Evolutionary conservation across 30 jellyfish, hydroid and myxozoan species (phyloP), one percentile per base, ranked within the genome.

Genomic region (Turritopsis rubra): DNA sequence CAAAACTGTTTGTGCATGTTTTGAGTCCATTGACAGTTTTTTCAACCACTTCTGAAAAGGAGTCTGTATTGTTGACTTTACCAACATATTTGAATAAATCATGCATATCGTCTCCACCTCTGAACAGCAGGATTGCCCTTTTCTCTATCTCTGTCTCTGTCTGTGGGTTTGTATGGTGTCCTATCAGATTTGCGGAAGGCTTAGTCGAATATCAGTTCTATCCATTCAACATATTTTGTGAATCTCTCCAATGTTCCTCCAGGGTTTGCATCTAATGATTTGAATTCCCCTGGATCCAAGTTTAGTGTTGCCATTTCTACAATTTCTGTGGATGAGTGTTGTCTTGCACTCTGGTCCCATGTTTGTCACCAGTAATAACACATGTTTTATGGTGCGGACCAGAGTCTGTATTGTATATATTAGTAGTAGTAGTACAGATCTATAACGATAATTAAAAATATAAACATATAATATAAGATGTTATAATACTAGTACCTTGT

Each of bases 241-340:
- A 60, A 0, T 18, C 73, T 21, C 21, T 60, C 21, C 73, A 60
- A 60, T 60, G 73, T 60, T 18, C 73, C 73, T 18, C 73, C 73
- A 60, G 73, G 73, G 73, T 60, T 23, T 60, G 73, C 73, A 60
- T 60, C 73, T 60, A 60, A 60, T 60, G 73, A 60, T 60, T 60
- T 60, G 21, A 60, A 60, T 60, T n/a, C n/a, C n/a, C n/a, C n/a
- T n/a, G n/a, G n/a, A n/a, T n/a, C n/a, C n/a, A n/a, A n/a, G n/a
- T n/a, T n/a, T n/a, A n/a, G n/a, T n/a, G n/a, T n/a, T n/a, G n/a
- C n/a, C n/a, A n/a, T n/a, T n/a, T n/a, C n/a, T n/a, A n/a, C n/a
- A n/a, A n/a, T n/a, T n/a, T n/a, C n/a, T n/a, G n/a, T n/a, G n/a
- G n/a, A n/a, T n/a, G n/a, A n/a, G n/a, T n/a, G n/a, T n/a, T n/a